phyloP scores from a whole-genome alignment of 2,888 invertebrate genomes.

The Drosophila putrida region DNA sequence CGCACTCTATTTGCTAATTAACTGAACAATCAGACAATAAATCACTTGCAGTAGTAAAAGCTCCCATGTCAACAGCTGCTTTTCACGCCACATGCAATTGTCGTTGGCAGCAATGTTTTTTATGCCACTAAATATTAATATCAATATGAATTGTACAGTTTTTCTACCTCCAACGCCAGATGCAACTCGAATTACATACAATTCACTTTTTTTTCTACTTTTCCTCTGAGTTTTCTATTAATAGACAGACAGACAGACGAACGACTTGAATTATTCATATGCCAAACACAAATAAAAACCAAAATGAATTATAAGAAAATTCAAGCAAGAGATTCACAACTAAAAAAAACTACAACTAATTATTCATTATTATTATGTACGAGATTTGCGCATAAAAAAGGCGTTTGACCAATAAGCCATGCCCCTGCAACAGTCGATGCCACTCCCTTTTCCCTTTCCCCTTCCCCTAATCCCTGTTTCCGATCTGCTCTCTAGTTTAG shows the following conservation, averaged over 20 bases:
- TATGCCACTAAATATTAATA: slow-evolving; percentile 61
- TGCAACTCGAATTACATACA: slow-evolving; percentile 8
- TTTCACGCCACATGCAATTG: slow-evolving; percentile 56
- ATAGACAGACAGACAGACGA: slow-evolving; percentile 36
- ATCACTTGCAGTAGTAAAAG: slow-evolving; percentile 46
- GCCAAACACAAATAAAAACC: slow-evolving; percentile 69
- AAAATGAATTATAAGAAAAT: slow-evolving; percentile 77
- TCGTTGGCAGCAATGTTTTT: slow-evolving; percentile 20
- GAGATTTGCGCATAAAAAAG: slow-evolving; percentile 61
- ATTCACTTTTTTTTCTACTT: slow-evolving; percentile 20
- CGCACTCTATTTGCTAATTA: slow-evolving; percentile 71
- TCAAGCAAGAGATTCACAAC: slow-evolving; percentile 37
- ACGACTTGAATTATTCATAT: slow-evolving; percentile 74
- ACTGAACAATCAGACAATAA: slow-evolving; percentile 72
- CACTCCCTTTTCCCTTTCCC: not conserved
- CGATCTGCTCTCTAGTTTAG: slow-evolving; percentile 72
- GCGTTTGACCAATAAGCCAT: slow-evolving; percentile 45
- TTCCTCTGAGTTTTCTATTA: slow-evolving; percentile 5
- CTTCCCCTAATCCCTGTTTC: slow-evolving; percentile 3
- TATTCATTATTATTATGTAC: slow-evolving; percentile 75
- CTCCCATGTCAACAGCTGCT: slow-evolving; percentile 66
- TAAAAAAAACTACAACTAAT: slow-evolving; percentile 55
- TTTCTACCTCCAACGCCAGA: slow-evolving; percentile 2
- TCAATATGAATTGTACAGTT: slow-evolving; percentile 64
- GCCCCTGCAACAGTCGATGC: slow-evolving; percentile 23